A percentile compares a stretch with the other conserved stretches of the same genome.
phyloP scores from a whole-genome alignment of 2,113 vertebrate species.

The Rhagologus leucostigma region DNA sequence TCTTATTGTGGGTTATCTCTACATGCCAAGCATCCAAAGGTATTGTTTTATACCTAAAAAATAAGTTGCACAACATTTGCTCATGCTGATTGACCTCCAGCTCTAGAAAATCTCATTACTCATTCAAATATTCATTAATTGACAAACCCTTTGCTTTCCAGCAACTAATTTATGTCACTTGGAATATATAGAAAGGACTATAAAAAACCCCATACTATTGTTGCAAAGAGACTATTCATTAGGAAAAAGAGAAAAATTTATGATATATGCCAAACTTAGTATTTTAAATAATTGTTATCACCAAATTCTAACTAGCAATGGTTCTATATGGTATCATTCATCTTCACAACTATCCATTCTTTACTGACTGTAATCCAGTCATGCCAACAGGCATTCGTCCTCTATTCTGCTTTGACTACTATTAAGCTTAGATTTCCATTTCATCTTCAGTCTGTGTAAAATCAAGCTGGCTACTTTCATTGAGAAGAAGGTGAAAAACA shows the following conservation, averaged over 20 bases:
- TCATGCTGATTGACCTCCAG: not conserved
- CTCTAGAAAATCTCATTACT: not conserved
- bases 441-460: not conserved
- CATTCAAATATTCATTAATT: not conserved
- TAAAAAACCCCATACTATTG: not conserved
- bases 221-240: not conserved
- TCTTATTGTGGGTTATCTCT: conserved; percentile 76
- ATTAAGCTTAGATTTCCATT: not conserved
- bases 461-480: not conserved
- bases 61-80: not conserved
- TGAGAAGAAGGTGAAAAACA: not conserved
- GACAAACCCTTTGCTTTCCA: not conserved
- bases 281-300: not conserved
- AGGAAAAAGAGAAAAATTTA: not conserved
- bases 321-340: not conserved
- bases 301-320: not conserved
- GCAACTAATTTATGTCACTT: not conserved
- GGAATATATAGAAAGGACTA: not conserved
- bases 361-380: not conserved
- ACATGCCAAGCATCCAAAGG: conserved; percentile 92
- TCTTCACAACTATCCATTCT: not conserved
- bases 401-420: not conserved
- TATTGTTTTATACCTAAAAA: conserved; percentile 80
- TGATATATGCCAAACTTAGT: not conserved
- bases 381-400: not conserved